phyloP scores from a whole-genome alignment of 2,113 vertebrate genomes.

The Corythaeola cristata region DNA sequence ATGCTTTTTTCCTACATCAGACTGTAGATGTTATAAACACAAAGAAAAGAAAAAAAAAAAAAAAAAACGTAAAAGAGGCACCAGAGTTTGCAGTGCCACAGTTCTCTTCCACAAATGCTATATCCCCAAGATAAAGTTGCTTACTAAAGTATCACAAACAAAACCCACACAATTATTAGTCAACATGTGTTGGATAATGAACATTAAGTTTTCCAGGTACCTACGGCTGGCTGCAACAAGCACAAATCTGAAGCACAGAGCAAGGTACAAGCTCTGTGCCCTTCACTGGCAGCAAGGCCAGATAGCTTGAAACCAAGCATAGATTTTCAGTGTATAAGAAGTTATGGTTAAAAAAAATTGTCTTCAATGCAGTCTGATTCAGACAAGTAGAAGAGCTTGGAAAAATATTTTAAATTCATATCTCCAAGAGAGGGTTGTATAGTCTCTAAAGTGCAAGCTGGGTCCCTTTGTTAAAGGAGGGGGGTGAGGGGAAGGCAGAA shows the following conservation, averaged over 20 bases:
- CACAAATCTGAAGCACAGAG: neutral
- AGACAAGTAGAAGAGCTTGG: neutral
- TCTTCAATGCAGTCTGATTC: neutral
- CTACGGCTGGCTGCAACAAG: neutral
- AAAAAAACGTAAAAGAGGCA: rapidly evolving
- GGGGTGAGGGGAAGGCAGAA: rapidly evolving
- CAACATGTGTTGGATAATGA: neutral
- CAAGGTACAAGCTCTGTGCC: neutral
- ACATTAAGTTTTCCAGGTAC: neutral
- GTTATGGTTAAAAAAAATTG: neutral
- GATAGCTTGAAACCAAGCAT: neutral
- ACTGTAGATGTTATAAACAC: neutral
- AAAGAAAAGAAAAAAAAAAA: neutral
- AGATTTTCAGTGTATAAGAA: neutral
- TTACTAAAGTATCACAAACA: neutral
- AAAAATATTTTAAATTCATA: neutral
- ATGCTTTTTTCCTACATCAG: neutral
- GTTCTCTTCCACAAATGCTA: neutral
- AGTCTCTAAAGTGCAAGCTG: neutral
- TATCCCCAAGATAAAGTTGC: neutral
- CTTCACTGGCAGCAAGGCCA: neutral
- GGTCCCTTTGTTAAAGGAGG: neutral
- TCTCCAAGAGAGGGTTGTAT: neutral
- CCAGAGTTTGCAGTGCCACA: neutral
- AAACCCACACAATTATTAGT: neutral